Evolutionary conservation across 2,888 invertebrate species (phyloP).

Genomic region (Eurois occulta): DNA sequence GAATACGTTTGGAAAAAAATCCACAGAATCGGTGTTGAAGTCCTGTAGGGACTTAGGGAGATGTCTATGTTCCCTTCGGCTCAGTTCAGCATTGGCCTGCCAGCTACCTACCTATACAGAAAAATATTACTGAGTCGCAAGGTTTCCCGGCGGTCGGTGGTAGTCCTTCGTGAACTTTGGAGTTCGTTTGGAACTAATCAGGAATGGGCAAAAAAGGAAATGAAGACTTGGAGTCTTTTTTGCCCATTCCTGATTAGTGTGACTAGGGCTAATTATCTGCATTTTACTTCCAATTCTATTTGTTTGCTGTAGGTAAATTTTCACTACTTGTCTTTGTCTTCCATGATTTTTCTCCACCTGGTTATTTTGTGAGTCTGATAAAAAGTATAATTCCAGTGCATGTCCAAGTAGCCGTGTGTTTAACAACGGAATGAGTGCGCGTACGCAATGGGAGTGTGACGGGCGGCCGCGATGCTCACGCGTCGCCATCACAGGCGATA

Average conservation of each 20-base stretch:
- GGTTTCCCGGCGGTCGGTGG: no score
- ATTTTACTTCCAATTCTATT: no score
- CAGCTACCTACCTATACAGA: background rate
- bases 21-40: no score
- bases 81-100: background rate
- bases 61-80: background rate
- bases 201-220: no score
- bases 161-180: background rate
- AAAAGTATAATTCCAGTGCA: slow-evolving; percentile 27
- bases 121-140: background rate
- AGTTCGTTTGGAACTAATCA: background rate
- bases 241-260: background rate
- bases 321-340: background rate
- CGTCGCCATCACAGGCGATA: slow-evolving; percentile 55
- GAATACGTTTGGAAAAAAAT: background rate
- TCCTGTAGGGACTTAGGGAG: background rate
- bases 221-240: background rate
- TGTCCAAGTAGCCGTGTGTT: slow-evolving; percentile 37
- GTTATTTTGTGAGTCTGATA: slow-evolving; percentile 29
- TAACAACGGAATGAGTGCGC: slow-evolving; percentile 64
- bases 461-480: slow-evolving; percentile 60
- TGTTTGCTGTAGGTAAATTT: background rate
- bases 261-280: background rate
- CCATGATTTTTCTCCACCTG: background rate
- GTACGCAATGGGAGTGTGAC: slow-evolving; percentile 80